Base-by-base conservation (phyloP, 1,140 invertebrate genomes). In the Bradysia coprophila region DNA sequence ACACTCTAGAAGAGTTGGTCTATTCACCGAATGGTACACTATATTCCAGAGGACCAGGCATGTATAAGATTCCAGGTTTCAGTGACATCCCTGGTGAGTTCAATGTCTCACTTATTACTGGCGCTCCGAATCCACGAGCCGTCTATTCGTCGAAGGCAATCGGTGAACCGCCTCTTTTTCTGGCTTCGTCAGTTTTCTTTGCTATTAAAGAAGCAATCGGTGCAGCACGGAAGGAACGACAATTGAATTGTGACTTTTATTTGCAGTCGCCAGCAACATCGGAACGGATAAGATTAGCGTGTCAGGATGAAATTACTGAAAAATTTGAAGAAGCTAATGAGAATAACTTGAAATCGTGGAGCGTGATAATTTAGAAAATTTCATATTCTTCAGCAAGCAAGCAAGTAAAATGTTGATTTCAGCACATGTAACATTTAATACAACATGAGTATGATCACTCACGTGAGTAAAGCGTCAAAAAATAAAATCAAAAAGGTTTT, bases 111-210 rank as follows among this genome's bases (percentile, higher is more conserved):
- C 62, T 97, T 23, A 64, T 97, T 1, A 89, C 88, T 61, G 83
- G 84, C 18, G 75, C 77, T 24, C 71, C 81, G 2, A 96, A 96
- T 69, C 79, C 81, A 9, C 71, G 80, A 54, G 91, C 89, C 36
- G 81, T 97, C 6, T 95, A 84, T 59, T 95, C 91, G 1, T 95
- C 91, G 5, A 97, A 96, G 86, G 93, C 88, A 47, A 80, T 96
- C 37, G 92, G 92, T 3, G 93, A 97, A 63, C 92, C 92, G 4
- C 92, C 92, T 0, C 60, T 97, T 11, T 94, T 95, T 54, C 65
- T 94, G 41, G 84, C 89, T 1, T 72, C 78, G 18, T 79, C 88
- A 0, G 75, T 76, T 1, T 90, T 90, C 54, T 94, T 89, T 61
- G 92, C 91, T 4, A 85, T 94, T 34, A 82, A 81, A 61, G 81